Percentiles rank a stretch among this genome's conserved stretches.
Evolutionary conservation across 2,888 invertebrate species (phyloP).

Genomic region (Blera fallax): DNA sequence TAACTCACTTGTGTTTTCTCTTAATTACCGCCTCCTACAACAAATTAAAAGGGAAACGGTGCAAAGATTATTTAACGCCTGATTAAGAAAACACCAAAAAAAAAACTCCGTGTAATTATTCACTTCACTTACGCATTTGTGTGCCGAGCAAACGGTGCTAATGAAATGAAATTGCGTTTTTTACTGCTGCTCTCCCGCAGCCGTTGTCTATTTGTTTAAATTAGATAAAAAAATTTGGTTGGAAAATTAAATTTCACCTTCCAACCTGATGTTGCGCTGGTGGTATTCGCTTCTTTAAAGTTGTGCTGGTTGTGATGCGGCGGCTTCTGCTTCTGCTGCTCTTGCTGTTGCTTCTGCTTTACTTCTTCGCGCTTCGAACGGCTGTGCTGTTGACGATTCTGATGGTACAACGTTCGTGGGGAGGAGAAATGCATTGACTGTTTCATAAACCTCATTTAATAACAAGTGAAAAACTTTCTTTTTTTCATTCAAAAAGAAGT

Average conservation of each 20-base stretch:
- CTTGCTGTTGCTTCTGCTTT: conserved; percentile 50
- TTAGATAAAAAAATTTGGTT: conserved; percentile 17
- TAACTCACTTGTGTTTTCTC: conserved; percentile 1
- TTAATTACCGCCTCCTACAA: not conserved
- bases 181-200: not conserved
- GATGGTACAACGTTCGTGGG: conserved; percentile 26
- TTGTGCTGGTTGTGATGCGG: too few species aligned
- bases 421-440: conserved; percentile 69
- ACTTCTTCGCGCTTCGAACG: conserved; percentile 15
- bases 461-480: conserved; percentile 70
- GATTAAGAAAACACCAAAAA: not conserved
- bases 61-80: not conserved
- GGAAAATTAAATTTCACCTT: conserved; percentile 63
- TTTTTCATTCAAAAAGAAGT: conserved; percentile 62
- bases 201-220: conserved; percentile 44
- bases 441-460: conserved; percentile 70
- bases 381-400: conserved; percentile 1
- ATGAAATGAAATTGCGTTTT: conserved; percentile 39
- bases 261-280: conserved; percentile 32
- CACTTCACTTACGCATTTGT: conserved; percentile 56
- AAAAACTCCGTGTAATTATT: conserved; percentile 34
- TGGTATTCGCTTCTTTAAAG: conserved; percentile 32
- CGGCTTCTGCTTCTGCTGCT: conserved; percentile 50
- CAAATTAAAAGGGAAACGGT: not conserved
- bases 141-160: conserved; percentile 30